Conservation (phyloP, 2,797 vertebrate genomes). For the Darevskia mixta region DNA sequence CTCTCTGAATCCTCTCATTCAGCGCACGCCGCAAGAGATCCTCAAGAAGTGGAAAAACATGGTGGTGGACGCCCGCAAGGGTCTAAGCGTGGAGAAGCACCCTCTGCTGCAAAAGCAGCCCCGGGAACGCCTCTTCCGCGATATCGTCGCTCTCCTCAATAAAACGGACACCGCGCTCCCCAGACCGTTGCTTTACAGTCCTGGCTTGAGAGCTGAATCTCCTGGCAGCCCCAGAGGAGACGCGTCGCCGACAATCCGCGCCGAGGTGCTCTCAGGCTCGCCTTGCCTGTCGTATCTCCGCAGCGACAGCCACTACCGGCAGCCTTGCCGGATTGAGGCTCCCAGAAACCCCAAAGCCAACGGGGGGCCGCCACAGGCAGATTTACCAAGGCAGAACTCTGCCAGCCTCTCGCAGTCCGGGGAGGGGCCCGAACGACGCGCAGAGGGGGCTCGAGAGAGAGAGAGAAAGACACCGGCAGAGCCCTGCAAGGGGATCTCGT, state of each 20-base stretch:
- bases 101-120: neutral
- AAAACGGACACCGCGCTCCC: neutral
- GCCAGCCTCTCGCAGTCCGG: rapidly evolving
- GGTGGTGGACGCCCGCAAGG: neutral
- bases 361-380: neutral
- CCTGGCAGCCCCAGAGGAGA: rapidly evolving
- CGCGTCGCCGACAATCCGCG: neutral
- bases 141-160: conserved; percentile 3
- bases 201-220: rapidly evolving
- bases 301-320: neutral
- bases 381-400: rapidly evolving
- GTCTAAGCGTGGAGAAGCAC: neutral
- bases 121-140: conserved; percentile 12
- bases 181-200: rapidly evolving
- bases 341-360: neutral
- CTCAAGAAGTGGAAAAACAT: conserved; percentile 22
- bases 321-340: neutral
- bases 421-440: neutral
- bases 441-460: rapidly evolving
- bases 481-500: rapidly evolving
- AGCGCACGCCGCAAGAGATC: neutral
- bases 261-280: neutral
- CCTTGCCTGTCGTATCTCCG: neutral
- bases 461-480: rapidly evolving
- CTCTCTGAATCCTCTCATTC: neutral